These are phyloP conservation scores for Mugil cephalus DNA, from an alignment of 2,113 vertebrate genomes.

Conservation along the genomic window DNA sequence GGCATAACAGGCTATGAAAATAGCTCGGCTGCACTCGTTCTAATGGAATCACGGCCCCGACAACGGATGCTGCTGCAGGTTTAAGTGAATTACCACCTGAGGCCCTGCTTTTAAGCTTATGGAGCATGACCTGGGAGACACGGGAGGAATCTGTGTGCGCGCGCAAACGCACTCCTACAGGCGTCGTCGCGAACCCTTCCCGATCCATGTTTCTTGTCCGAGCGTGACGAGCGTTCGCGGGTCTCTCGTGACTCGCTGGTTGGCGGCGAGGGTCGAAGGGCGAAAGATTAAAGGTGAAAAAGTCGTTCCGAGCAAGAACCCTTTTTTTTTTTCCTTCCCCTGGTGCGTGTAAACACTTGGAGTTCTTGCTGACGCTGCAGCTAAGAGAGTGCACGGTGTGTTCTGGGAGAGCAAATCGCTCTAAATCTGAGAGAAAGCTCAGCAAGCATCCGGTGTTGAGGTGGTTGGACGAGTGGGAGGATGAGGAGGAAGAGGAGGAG, in stretches of 20 bases:
- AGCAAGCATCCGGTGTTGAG: conserved; percentile 15
- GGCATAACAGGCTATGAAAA: conserved; percentile 5
- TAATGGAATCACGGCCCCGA: conserved; percentile 53
- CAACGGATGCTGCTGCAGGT: conserved; percentile 57
- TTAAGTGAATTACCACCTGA: conserved; percentile 78
- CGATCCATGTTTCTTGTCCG: conserved; percentile 31
- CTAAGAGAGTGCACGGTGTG: background rate
- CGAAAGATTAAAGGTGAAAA: conserved; percentile 37
- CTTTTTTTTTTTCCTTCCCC: background rate
- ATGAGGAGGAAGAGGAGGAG: background rate
- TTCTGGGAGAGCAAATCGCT: conserved; percentile 13
- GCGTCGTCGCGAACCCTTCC: conserved; percentile 35
- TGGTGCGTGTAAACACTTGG: background rate
- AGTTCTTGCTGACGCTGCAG: conserved; percentile 6
- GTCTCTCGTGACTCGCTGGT: conserved; percentile 38
- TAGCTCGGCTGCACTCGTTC: conserved; percentile 16
- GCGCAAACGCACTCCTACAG: conserved; percentile 1
- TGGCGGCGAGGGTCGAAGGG: conserved; percentile 13
- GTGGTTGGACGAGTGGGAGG: conserved; percentile 43
- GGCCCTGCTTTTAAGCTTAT: conserved; percentile 70
- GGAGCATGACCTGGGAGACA: conserved; percentile 52
- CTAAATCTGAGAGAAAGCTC: conserved; percentile 17
- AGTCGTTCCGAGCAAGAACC: conserved; percentile 1
- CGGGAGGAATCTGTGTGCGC: background rate
- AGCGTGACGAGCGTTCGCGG: conserved; percentile 52